Evolutionary conservation across 2,113 vertebrate species (phyloP).

Genomic region (Halichoerus grypus): DNA sequence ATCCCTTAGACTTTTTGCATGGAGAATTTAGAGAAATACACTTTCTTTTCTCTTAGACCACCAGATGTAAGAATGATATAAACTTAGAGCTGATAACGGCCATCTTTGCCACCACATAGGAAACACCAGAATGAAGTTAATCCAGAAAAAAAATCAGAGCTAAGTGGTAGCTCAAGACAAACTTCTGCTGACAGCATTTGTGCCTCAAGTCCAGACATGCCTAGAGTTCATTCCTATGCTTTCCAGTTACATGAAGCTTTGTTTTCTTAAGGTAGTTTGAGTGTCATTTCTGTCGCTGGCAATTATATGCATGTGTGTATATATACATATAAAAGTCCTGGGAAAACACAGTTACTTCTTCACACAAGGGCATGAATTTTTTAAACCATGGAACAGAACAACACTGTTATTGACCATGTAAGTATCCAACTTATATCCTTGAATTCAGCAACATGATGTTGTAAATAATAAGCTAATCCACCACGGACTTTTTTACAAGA

Average conservation of each 20-base stretch:
- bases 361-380: not conserved
- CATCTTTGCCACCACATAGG: not conserved
- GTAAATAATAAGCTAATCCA: not conserved
- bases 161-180: not conserved
- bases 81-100: not conserved
- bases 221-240: not conserved
- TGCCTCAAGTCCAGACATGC: not conserved
- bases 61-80: not conserved
- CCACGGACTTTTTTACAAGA: conserved; percentile 9
- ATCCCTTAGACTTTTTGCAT: not conserved
- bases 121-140: not conserved
- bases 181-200: not conserved
- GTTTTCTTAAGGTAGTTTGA: conserved; percentile 29
- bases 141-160: not conserved
- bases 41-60: not conserved
- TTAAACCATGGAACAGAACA: not conserved
- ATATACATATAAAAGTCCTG: not conserved
- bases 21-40: not conserved
- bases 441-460: not conserved
- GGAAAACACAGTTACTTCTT: not conserved
- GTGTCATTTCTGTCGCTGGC: not conserved
- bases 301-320: not conserved
- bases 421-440: not conserved
- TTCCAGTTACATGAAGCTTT: not conserved
- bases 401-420: not conserved